These are phyloP conservation scores for Epizoanthus illoricatus DNA, from an alignment of 92 coral and sea anemone genomes.

Conservation along the genomic window DNA sequence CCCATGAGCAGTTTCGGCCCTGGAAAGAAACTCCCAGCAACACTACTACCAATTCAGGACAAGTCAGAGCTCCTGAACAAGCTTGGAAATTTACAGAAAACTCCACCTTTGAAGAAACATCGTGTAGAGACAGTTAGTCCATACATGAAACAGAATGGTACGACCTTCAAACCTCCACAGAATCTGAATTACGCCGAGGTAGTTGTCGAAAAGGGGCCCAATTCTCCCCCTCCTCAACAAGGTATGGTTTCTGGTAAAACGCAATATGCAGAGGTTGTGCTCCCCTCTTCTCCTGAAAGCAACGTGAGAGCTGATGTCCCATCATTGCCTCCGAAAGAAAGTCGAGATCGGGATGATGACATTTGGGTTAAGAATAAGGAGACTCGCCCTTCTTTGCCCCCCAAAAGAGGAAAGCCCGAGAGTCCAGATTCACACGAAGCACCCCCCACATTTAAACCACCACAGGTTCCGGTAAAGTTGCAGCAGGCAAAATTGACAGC, in stretches of 20 bases:
- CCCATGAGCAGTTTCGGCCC: constrained; percentile 86
- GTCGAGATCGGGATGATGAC: constrained; percentile 45
- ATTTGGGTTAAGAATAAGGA: constrained; percentile 74
- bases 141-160: constrained; percentile 26
- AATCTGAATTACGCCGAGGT: constrained; percentile 55
- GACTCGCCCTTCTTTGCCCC: constrained; percentile 58
- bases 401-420: constrained; percentile 43
- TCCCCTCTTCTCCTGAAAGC: constrained; percentile 52
- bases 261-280: constrained; percentile 83
- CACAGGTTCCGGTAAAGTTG: neutral
- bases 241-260: constrained; percentile 54
- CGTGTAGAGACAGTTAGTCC: constrained; percentile 10
- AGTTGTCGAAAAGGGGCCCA: constrained; percentile 57
- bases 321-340: constrained; percentile 58
- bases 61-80: constrained; percentile 37
- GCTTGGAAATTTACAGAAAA: constrained; percentile 23
- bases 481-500: neutral
- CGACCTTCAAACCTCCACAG: constrained; percentile 33
- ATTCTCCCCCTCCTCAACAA: constrained; percentile 52
- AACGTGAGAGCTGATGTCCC: constrained; percentile 44
- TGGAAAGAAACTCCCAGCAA: constrained; percentile 28
- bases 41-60: constrained; percentile 29
- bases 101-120: constrained; percentile 12
- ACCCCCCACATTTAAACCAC: constrained; percentile 28
- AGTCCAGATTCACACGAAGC: neutral